Evolutionary conservation across 2,888 invertebrate genomes (phyloP).

Genomic region (Apocheima hispidaria): DNA sequence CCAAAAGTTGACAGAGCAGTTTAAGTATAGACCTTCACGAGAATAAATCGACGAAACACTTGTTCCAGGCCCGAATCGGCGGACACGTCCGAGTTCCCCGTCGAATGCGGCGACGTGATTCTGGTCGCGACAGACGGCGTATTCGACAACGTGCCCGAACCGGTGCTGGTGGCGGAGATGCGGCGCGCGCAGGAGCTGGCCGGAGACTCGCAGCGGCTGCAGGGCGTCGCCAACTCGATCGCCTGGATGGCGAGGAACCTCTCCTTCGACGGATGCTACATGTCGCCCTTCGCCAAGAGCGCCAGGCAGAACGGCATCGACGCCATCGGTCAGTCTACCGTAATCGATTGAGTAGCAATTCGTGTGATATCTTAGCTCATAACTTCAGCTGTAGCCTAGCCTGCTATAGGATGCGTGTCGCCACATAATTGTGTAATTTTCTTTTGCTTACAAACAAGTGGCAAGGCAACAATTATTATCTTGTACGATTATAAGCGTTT

Average conservation of each 20-base stretch:
- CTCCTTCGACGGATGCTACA: conserved; percentile 97
- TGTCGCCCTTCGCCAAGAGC: conserved; percentile 98
- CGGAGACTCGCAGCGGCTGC: conserved; percentile 90
- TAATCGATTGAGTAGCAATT: no score
- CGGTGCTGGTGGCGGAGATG: conserved; percentile 94
- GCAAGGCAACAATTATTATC: no score
- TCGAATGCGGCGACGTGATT: conserved; percentile 97
- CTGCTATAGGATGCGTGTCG: no score
- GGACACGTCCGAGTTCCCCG: conserved; percentile 94
- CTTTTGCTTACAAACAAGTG: no score
- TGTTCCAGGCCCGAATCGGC: conserved; percentile 94
- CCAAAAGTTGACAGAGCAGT: no score
- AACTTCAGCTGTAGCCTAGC: no score
- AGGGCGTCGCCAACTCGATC: conserved; percentile 96
- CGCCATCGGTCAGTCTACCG: conserved; percentile 92
- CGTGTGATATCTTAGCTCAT: no score
- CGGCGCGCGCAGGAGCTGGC: conserved; percentile 83
- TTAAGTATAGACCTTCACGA: no score
- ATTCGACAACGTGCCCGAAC: conserved; percentile 98
- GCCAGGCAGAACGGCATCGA: conserved; percentile 97
- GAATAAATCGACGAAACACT: neutral
- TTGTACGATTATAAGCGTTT: no score
- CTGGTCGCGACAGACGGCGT: conserved; percentile 99
- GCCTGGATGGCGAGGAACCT: conserved; percentile 98
- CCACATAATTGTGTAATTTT: no score